Base-by-base conservation (phyloP, 2,797 vertebrate genomes). In the Notolabrus celidotus region DNA sequence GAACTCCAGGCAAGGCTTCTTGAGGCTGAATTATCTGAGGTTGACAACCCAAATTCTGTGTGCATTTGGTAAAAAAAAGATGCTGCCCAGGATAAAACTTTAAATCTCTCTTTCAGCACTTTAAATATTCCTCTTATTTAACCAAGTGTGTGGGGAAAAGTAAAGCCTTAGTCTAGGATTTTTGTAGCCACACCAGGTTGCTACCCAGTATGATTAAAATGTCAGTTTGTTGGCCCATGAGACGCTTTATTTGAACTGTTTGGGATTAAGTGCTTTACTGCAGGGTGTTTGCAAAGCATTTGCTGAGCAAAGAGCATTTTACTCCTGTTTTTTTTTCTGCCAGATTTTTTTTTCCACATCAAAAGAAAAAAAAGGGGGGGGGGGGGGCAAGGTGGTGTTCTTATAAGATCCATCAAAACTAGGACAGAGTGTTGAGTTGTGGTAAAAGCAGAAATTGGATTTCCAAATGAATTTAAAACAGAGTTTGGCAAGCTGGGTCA, bases 1-100 rank as follows among this genome's bases (percentile, higher is more conserved):
- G 39, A 77, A 74, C 67, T 16, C 1, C 47, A 68, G 74, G 66
- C 62, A 60, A 77, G 67, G 49, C 65, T 84, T 75, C 74, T 43
- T 59, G 46, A 43, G 36, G 59, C 58, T 70, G 73, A 80, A 82
- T 80, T 69, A 72, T 79, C 19, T 51, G 42, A 68, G 59, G 36
- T 64, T 62, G 63, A 75, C 68, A 72, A 54, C 16, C n/a, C 34
- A 65, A 69, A 43, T 46, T 78, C 34, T 46, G 59, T 69, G 22
- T 52, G 51, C 50, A 17, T 10, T 59, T 33, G 8, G 52, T n/a
- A 78, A 74, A 61, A 49, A 46, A 46, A 43, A 20, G 19, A 19
- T 51, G 43, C 16, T 31, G 19, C 36, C 15, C 17, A 20, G 29
- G 38, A 60, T 11, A 36, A 7, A 60, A 70, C 36, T 38, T 72